A percentile compares a stretch with the other conserved stretches of the same genome.
phyloP scores from a whole-genome alignment of 2,888 invertebrate species.

The Physocephala rufipes region DNA sequence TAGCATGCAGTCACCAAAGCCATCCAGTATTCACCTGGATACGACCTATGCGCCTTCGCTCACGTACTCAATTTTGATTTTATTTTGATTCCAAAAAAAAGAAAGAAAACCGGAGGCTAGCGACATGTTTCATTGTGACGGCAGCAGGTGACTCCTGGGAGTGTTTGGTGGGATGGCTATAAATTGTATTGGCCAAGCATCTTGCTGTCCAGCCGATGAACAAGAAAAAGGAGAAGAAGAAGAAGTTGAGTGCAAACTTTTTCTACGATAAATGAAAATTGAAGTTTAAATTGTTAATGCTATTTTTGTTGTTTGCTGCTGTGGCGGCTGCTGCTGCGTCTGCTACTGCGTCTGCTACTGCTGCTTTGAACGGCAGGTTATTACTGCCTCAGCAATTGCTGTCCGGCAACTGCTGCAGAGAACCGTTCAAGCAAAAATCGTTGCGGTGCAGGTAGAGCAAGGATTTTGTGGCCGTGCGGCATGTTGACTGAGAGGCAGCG shows the following conservation, averaged over 20 bases:
- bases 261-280: constrained; percentile 33
- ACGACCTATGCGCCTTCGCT: too few species aligned
- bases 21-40: too few species aligned
- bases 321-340: constrained; percentile 8
- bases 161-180: neutral
- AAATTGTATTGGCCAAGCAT: neutral
- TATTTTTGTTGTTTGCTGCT: constrained; percentile 1
- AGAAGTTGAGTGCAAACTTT: constrained; percentile 30
- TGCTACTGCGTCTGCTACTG: neutral
- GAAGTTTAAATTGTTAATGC: constrained; percentile 36
- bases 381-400: neutral
- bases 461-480: constrained; percentile 14
- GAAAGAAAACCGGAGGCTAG: too few species aligned
- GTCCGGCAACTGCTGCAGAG: constrained; percentile 1
- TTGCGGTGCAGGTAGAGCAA: constrained; percentile 13
- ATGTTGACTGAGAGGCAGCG: too few species aligned
- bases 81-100: too few species aligned
- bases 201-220: constrained; percentile 15
- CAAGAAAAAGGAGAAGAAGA: too few species aligned
- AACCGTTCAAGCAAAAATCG: constrained; percentile 21
- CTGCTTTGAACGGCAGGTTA: neutral
- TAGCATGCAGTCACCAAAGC: too few species aligned
- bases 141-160: too few species aligned
- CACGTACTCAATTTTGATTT: too few species aligned
- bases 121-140: too few species aligned